Evolutionary conservation across 2,888 invertebrate species (phyloP).

Genomic region (Diaprepes abbreviatus): DNA sequence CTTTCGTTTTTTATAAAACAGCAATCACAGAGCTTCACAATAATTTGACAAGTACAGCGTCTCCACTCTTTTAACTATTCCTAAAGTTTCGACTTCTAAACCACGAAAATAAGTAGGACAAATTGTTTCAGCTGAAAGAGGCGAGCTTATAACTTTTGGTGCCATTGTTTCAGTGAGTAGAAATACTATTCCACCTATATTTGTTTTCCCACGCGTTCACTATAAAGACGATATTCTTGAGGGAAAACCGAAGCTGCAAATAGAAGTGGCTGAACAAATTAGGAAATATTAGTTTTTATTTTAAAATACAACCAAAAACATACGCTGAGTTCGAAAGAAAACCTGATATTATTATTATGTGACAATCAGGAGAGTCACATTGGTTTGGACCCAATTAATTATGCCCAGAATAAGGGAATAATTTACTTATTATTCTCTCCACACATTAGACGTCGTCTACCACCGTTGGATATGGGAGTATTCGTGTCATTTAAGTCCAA

Average conservation of each 20-base stretch:
- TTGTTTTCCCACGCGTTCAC: constrained; percentile 51
- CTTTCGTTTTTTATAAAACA: constrained; percentile 54
- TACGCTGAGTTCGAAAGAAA: constrained; percentile 17
- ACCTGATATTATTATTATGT: constrained; percentile 73
- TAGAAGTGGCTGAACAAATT: constrained; percentile 25
- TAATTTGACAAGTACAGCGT: constrained; percentile 28
- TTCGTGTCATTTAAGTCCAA: no score
- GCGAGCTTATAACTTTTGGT: constrained; percentile 60
- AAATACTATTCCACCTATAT: constrained; percentile 60
- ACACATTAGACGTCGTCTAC: constrained; percentile 56
- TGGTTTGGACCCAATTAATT: constrained; percentile 38
- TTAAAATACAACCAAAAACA: constrained; percentile 43
- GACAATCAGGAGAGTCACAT: constrained; percentile 54
- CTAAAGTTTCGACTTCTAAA: not conserved
- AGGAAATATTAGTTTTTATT: not conserved
- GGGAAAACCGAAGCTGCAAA: constrained; percentile 11
- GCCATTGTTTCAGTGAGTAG: constrained; percentile 57
- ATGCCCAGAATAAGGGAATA: constrained; percentile 19
- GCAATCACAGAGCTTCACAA: constrained; percentile 53
- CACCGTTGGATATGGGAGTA: not conserved
- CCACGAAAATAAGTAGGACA: constrained; percentile 40
- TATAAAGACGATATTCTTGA: constrained; percentile 14
- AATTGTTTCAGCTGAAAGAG: constrained; percentile 57
- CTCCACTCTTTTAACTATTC: not conserved
- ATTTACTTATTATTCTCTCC: constrained; percentile 49